Conservation (phyloP, 1,140 invertebrate genomes). For the Sitophilus oryzae region DNA sequence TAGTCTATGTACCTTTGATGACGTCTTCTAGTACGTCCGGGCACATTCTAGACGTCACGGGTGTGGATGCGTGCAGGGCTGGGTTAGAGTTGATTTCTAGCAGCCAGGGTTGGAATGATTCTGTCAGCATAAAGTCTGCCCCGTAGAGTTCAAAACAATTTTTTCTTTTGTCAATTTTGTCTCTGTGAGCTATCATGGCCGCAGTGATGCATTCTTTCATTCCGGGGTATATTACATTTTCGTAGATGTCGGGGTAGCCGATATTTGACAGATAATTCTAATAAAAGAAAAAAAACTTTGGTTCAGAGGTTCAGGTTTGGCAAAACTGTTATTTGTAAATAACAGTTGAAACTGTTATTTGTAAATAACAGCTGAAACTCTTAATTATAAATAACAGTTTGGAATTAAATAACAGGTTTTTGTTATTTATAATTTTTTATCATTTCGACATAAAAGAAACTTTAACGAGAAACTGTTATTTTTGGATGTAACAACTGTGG, state of each 20-base stretch:
- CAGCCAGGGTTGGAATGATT: slow-evolving; percentile 81
- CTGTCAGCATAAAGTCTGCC: slow-evolving; percentile 84
- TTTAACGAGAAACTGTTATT: too few relatives aligned
- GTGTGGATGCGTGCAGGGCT: slow-evolving; percentile 74
- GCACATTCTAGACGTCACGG: slow-evolving; percentile 77
- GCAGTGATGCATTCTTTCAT: slow-evolving; percentile 80
- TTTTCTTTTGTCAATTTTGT: slow-evolving; percentile 64
- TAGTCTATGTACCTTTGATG: slow-evolving; percentile 87
- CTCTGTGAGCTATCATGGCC: slow-evolving; percentile 71
- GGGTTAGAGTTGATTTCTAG: slow-evolving; percentile 92
- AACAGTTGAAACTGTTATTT: too few relatives aligned
- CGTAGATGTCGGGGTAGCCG: slow-evolving; percentile 43
- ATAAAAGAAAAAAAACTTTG: too few relatives aligned
- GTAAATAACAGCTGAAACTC: too few relatives aligned
- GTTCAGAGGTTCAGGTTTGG: too few relatives aligned
- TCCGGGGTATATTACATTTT: slow-evolving; percentile 76
- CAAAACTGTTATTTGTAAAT: too few relatives aligned
- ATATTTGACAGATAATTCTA: slow-evolving; percentile 40
- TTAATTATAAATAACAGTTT: too few relatives aligned
- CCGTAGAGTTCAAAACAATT: slow-evolving; percentile 88
- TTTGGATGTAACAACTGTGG: too few relatives aligned
- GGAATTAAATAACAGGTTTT: too few relatives aligned
- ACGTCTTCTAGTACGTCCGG: slow-evolving; percentile 76
- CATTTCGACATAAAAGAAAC: too few relatives aligned
- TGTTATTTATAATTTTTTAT: too few relatives aligned